Base-by-base conservation (phyloP, 2,113 vertebrate species). In the Anoplopoma fimbria region DNA sequence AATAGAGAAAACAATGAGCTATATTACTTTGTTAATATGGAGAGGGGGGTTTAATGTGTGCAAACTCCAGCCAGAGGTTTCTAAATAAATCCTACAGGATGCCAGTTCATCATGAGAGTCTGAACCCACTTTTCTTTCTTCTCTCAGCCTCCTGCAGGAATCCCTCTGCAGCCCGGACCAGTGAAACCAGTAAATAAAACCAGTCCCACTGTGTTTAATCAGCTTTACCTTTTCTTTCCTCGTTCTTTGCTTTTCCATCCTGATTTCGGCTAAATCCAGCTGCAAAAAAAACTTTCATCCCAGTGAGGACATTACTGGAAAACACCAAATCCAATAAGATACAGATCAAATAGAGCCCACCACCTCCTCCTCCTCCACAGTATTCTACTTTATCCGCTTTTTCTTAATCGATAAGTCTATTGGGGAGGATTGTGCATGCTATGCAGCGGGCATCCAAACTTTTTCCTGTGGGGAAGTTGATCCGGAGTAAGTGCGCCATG, bases 151-250 rank as follows among this genome's bases (percentile, higher is more conserved):
- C 65, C 72, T 53, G 64, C 38, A 34, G 60, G 58, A 29, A n/a
- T 1, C 27, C 1, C 2, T 7, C 21, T 25, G 15, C 9, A 33
- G 19, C n/a, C 14, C 12, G 14, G 12, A 42, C 8, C 23, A 31
- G 15, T 29, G 40, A 34, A 60, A 62, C 17, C 76, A 3, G 23
- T 23, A 53, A 36, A 62, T 67, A 42, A 74, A 47, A 21, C 73
- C 4, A 8, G 6, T 10, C 0, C 0, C 40, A 0, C 5, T 17
- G 25, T 47, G 82, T 76, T 53, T 63, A 42, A 15, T 4, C 23
- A 31, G 7, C 7, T 86, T 94, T 92, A 95, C 95, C 95, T 95
- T 95, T 65, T 95, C 94, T 90, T 91, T 93, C 89, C 88, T 93
- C 27, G 81, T 29, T 75, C 83, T 92, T 38, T 80, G 92, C 89